Evolutionary conservation across 2,113 vertebrate genomes (phyloP), one percentile per base, ranked within the genome.

Genomic region (Amazona vittata): DNA sequence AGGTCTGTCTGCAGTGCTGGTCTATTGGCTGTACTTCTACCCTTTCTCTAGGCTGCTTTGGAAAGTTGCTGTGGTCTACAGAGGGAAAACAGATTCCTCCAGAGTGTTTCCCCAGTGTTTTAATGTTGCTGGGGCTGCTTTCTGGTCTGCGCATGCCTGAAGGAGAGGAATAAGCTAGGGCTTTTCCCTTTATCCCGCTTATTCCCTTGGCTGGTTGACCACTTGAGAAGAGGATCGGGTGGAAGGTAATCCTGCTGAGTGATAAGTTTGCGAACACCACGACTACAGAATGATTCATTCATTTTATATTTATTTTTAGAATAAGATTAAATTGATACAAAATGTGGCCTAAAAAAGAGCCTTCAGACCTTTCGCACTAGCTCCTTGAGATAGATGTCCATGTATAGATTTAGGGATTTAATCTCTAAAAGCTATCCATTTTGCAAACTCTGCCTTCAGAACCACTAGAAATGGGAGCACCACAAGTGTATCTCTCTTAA

Each of bases 51-150:
- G 50, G 16, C 57, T 86, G 33, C 76, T 94, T n/a, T 69, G 77
- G 80, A 94, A 69, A 76, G 76, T 77, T 95, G 46, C 64, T 81
- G 37, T 37, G 43, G 46, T 86, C 55, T 11, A 1, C 67, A 50
- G 59, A 59, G 5, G 9, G 60, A 62, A 74, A 81, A 15, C 11
- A 2, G 26, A 86, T 90, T 86, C 55, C 64, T 86, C 6, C 0
- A 0, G 49, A 70, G 47, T 92, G 83, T 96, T 92, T 96, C 80
- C 43, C 17, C 8, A 35, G 33, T 86, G 83, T 63, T 83, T 80
- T 60, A 53, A 19, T 83, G 67, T 93, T 96, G 68, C 86, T 90
- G 83, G 64, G 76, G 29, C 64, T 83, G 31, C 70, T 64, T 92
- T 92, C 64, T 90, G 84, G 41, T 83, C 73, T 44, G 68, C 39